phyloP scores from a whole-genome alignment of 2,797 vertebrate genomes.

The Uromys caudimaculatus region DNA sequence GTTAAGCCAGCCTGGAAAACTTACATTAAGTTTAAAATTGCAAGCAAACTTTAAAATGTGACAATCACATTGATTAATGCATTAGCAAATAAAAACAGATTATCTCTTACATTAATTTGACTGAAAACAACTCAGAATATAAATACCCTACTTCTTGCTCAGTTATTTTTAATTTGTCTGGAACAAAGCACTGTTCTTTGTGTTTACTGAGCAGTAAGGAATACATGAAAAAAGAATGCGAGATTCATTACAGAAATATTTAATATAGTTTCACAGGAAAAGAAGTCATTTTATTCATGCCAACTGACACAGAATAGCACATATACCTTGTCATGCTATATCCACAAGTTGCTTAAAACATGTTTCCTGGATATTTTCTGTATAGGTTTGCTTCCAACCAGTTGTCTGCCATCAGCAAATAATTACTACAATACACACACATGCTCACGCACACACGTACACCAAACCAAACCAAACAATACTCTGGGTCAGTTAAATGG shows the following conservation, averaged over 20 bases:
- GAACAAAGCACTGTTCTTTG: neutral
- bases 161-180: neutral
- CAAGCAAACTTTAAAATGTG: neutral
- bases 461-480: too few relatives aligned
- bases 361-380: neutral
- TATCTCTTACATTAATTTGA: neutral
- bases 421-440: neutral
- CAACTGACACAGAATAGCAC: neutral
- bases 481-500: neutral
- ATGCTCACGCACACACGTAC: neutral
- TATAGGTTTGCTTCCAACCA: neutral
- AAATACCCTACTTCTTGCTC: neutral
- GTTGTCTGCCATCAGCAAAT: neutral
- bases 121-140: neutral
- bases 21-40: neutral
- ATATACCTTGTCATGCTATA: neutral
- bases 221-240: neutral
- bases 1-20: neutral
- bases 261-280: neutral
- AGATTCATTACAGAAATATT: neutral
- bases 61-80: too few relatives aligned
- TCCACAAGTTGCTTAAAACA: neutral
- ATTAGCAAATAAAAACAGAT: neutral
- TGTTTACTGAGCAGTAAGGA: neutral
- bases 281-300: neutral